A percentile compares a stretch with the other conserved stretches of the same genome.
Evolutionary conservation across 2,113 vertebrate species (phyloP).

Genomic region (zebrafish (Danio rerio)): GRCz12tu NC_133190.1:23860001-23860500

Average conservation of each 20-base stretch:
- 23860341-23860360: constrained; percentile 64
- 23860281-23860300: constrained; percentile 56
- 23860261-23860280: constrained; percentile 70
- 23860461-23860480: background rate
- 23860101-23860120: constrained; percentile 15
- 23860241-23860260: constrained; percentile 27
- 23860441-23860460: constrained; percentile 12
- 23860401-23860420: constrained; percentile 23
- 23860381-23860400: constrained; percentile 26
- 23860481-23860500: background rate
- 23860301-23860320: constrained; percentile 13
- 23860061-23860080: background rate
- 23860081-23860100: constrained; percentile 2
- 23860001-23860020: constrained; percentile 1
- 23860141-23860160: background rate
- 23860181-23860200: constrained; percentile 22
- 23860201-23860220: constrained; percentile 25
- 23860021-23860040: constrained; percentile 24
- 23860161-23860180: background rate
- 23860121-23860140: background rate
- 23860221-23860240: background rate
- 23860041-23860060: constrained; percentile 18
- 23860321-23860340: constrained; percentile 72
- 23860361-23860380: background rate
- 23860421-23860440: background rate